Conservation (phyloP, 2,113 vertebrate species). For the Chaetodon auriga region DNA sequence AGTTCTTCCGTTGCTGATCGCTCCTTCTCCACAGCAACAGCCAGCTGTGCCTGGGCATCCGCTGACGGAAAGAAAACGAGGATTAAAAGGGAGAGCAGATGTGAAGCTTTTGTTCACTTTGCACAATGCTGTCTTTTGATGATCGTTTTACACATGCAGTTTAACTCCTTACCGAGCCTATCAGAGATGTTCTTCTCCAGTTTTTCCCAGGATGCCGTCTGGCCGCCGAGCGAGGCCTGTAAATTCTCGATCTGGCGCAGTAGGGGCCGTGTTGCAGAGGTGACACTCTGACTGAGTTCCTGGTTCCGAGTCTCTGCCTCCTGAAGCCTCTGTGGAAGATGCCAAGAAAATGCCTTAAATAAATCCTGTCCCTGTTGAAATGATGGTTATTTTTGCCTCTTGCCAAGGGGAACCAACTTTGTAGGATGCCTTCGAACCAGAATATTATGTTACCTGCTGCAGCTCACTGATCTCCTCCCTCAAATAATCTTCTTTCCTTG, state of each 20-base stretch:
- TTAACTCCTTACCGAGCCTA: conserved; percentile 88
- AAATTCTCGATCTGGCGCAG: conserved; percentile 97
- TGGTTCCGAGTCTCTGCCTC: conserved; percentile 95
- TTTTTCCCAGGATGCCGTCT: conserved; percentile 95
- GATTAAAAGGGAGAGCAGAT: background rate
- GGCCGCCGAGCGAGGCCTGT: conserved; percentile 92
- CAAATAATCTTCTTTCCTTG: conserved; percentile 96
- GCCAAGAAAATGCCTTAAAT: background rate
- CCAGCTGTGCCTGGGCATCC: conserved; percentile 93
- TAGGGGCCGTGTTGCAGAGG: conserved; percentile 93
- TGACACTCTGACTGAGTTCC: conserved; percentile 95
- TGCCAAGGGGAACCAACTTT: background rate
- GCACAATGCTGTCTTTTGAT: background rate
- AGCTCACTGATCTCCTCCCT: conserved; percentile 95
- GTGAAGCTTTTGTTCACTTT: background rate
- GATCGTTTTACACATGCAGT: background rate
- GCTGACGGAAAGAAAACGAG: conserved; percentile 73
- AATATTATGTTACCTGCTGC: conserved; percentile 88
- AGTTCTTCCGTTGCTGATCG: conserved; percentile 93
- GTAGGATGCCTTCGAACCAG: background rate
- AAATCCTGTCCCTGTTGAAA: background rate
- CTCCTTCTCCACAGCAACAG: conserved; percentile 93
- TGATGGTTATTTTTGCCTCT: background rate
- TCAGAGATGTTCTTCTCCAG: conserved; percentile 97
- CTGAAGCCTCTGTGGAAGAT: conserved; percentile 90